Evolutionary conservation across 2,888 invertebrate species (phyloP), one percentile per base, ranked within the genome.

Genomic region (Unio pictorum): DNA sequence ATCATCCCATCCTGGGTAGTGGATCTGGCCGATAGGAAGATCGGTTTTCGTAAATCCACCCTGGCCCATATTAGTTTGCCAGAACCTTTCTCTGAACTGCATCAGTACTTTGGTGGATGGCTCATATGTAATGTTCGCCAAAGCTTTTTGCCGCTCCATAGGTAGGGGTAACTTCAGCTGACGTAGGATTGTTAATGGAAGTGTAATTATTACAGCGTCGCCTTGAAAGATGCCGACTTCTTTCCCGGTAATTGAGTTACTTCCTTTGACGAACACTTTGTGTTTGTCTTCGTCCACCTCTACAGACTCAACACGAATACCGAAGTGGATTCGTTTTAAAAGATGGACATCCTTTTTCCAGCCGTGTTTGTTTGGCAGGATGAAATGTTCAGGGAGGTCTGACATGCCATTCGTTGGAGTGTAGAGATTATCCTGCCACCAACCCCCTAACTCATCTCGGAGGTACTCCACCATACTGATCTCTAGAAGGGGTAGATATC

Each of bases 181-280:
- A 8, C 78, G 66, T 6, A 78, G 62, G 45, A 76, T 70, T 5
- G 67, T 56, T 11, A 78, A 61, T 20, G 78, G 74, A 0, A 71
- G 61, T 4, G 78, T 76, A 15, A 78, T 15, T 54, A 78, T 68
- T 4, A 75, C 77, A 23, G 75, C 75, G 66, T 78, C 75, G 3
- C 73, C 75, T 15, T 5, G n/a, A 15, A 15, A 15, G 45, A 64
- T 66, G 1, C 17, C 23, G 17, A 58, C 26, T 18, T 26, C 34
- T 20, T 73, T 34, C 5, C 72, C 67, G 15, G 74, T 71, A 15
- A 55, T 56, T 8, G 8, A 58, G 55, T 76, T 75, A 2, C 58
- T 23, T 18, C 70, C 74, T 2, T 18, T 60, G 1, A 75, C 75
- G 6, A 20, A 64, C 30, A 70, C 72, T 45, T 45, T 45, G 45